Percentiles rank a stretch among this genome's conserved stretches.
These are phyloP conservation scores for Oopsacas minuta DNA, from an alignment of 37 sponge, comb jelly and placozoan genomes.

Conservation along the genomic window DNA sequence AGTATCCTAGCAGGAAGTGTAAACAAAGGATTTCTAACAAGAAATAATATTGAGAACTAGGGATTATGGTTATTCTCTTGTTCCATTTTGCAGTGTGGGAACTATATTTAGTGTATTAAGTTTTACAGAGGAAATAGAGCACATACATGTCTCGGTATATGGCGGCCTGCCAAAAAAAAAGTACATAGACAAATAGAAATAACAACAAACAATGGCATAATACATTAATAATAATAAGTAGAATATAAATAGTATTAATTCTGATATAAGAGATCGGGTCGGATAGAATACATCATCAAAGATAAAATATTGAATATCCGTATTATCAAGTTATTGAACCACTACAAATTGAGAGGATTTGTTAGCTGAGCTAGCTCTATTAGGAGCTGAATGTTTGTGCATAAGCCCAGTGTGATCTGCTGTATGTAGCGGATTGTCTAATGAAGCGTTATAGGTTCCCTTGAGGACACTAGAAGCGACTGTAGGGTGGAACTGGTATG, in stretches of 20 bases:
- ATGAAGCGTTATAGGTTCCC: constrained; percentile 71
- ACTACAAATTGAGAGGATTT: not conserved
- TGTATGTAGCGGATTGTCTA: constrained; percentile 43
- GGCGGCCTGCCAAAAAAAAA: no score
- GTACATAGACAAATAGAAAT: no score
- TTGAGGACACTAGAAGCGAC: constrained; percentile 35
- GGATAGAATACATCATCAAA: not conserved
- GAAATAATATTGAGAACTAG: not conserved
- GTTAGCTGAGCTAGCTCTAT: not conserved
- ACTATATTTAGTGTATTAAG: no score
- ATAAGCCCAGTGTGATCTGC: not conserved
- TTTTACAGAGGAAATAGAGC: no score
- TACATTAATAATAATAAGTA: not conserved
- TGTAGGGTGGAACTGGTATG: constrained; percentile 20
- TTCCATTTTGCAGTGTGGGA: no score
- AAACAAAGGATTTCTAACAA: constrained; percentile 15
- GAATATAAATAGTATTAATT: not conserved
- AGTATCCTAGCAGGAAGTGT: not conserved
- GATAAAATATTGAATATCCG: not conserved
- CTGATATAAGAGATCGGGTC: constrained; percentile 13
- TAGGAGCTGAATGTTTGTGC: not conserved
- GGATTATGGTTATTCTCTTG: not conserved
- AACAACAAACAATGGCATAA: no score
- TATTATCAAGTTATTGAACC: not conserved
- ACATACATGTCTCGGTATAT: no score